Conservation (phyloP, 2,888 invertebrate genomes). For the Pogonocherus hispidulus region DNA sequence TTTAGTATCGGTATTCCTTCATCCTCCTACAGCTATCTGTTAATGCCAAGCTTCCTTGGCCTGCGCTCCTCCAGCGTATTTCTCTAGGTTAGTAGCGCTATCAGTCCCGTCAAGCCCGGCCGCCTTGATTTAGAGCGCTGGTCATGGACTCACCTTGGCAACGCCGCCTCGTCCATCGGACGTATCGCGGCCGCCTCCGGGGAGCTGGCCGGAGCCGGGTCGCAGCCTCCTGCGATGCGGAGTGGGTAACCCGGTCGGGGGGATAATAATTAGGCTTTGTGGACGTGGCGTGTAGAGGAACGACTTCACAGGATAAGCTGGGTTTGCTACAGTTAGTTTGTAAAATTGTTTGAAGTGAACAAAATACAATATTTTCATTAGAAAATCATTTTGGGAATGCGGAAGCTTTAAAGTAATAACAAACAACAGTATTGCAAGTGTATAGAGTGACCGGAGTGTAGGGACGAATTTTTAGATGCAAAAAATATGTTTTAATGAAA, state of each 20-base stretch:
- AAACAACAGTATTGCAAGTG: no score
- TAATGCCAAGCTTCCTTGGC: neutral
- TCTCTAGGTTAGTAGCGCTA: constrained; percentile 59
- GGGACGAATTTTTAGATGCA: no score
- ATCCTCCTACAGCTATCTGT: neutral
- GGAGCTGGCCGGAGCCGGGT: neutral
- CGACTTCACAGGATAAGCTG: neutral
- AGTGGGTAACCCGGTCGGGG: neutral
- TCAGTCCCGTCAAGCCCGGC: constrained; percentile 60
- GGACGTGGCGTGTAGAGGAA: neutral
- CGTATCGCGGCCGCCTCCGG: neutral
- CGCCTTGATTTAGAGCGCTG: constrained; percentile 58
- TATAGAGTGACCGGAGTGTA: no score
- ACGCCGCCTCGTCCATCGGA: neutral
- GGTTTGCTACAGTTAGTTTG: no score
- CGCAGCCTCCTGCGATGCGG: neutral
- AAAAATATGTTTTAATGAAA: no score
- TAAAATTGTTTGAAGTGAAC: neutral
- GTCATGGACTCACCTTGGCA: constrained; percentile 41
- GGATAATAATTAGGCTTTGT: neutral
- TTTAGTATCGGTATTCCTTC: no score
- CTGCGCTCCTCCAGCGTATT: constrained; percentile 46
- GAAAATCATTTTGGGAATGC: no score
- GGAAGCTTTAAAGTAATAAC: no score
- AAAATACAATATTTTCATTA: no score